These are phyloP conservation scores for Pangasianodon gigas DNA, from an alignment of 2,113 vertebrate genomes.

Conservation along the genomic window DNA sequence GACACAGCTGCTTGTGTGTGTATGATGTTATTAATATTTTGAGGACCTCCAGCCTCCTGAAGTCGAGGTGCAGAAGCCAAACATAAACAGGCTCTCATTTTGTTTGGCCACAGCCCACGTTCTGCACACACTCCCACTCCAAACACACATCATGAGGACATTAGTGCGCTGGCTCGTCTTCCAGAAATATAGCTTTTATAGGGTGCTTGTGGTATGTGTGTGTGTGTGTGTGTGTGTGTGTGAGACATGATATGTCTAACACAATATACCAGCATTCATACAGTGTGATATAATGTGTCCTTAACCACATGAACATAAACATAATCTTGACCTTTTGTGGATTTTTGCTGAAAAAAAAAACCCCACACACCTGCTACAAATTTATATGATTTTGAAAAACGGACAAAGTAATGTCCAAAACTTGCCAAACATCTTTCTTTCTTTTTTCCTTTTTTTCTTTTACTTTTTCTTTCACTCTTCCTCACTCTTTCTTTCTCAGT, in stretches of 20 bases:
- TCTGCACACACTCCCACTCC: conserved; percentile 18
- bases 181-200: conserved; percentile 2
- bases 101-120: conserved; percentile 52
- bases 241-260: background rate
- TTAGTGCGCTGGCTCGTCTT: conserved; percentile 19
- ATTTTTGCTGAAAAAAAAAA: no score
- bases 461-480: background rate
- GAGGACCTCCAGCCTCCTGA: conserved; percentile 53
- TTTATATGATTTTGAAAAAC: no score
- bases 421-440: background rate
- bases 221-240: background rate
- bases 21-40: conserved; percentile 56
- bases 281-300: background rate
- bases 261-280: background rate
- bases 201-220: background rate
- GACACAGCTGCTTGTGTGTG: conserved; percentile 64
- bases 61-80: conserved; percentile 62
- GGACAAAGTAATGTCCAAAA: background rate
- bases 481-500: background rate
- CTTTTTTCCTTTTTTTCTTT: background rate
- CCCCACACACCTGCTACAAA: background rate
- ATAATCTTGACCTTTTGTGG: background rate
- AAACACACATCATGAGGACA: conserved; percentile 43
- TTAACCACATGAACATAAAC: background rate
- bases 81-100: conserved; percentile 59